These are phyloP conservation scores for Glyptemys insculpta DNA, from an alignment of 2,797 vertebrate genomes.

Conservation along the genomic window DNA sequence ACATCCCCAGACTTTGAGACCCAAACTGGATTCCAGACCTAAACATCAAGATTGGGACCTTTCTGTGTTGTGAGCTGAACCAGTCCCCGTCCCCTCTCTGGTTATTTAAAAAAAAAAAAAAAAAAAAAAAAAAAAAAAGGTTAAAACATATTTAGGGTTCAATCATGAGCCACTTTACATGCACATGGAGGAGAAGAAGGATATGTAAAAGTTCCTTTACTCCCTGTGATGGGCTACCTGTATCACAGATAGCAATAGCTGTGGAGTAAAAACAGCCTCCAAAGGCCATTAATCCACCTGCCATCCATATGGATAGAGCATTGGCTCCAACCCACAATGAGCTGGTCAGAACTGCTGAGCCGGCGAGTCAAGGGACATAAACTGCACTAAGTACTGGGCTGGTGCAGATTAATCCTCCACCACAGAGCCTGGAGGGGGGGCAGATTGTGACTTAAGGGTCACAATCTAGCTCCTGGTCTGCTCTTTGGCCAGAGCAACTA, in stretches of 20 bases:
- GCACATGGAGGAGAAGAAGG: background rate
- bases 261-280: background rate
- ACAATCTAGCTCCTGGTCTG: background rate
- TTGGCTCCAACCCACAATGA: too few relatives aligned
- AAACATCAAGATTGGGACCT: background rate
- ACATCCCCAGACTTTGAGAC: background rate
- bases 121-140: background rate
- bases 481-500: background rate
- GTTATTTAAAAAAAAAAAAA: too few relatives aligned
- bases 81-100: background rate
- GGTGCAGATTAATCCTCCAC: background rate
- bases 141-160: background rate
- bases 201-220: background rate
- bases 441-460: background rate
- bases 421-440: background rate
- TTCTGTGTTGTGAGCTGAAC: background rate
- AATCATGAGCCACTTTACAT: background rate
- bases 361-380: background rate
- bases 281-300: background rate
- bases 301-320: too few relatives aligned
- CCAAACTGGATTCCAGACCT: background rate
- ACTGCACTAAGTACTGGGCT: background rate
- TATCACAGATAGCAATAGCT: background rate
- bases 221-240: background rate
- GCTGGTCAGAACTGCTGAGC: background rate